These are phyloP conservation scores for Coracopsis vasa DNA, from an alignment of 2,113 vertebrate genomes.

Conservation along the genomic window DNA sequence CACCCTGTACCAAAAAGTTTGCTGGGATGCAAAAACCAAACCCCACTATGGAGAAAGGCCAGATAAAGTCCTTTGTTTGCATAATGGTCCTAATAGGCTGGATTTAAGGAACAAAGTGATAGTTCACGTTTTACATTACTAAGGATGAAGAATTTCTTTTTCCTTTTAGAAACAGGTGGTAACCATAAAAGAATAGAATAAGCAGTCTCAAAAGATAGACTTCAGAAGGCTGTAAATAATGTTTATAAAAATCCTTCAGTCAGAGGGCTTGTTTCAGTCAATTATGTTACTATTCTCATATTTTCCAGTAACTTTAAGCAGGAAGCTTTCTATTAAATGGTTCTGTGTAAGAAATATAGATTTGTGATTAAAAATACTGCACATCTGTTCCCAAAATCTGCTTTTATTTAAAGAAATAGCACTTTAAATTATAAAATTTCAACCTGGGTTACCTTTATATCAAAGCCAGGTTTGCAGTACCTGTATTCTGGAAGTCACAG, in stretches of 20 bases:
- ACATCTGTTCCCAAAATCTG: background rate
- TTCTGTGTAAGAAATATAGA: background rate
- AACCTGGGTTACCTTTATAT: background rate
- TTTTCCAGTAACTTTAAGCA: background rate
- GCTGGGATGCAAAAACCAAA: background rate
- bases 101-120: background rate
- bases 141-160: background rate
- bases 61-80: background rate
- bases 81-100: background rate
- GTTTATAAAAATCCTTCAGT: background rate
- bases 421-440: background rate
- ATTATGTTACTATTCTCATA: background rate
- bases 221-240: background rate
- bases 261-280: background rate
- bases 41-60: background rate
- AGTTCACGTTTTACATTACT: background rate
- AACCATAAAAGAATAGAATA: background rate
- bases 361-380: background rate
- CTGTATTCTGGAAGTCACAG: background rate
- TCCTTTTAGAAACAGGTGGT: background rate
- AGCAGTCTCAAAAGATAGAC: background rate
- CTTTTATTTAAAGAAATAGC: background rate
- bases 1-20: background rate
- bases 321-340: background rate
- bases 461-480: background rate